Evolutionary conservation across 2,888 invertebrate genomes (phyloP), one percentile per base, ranked within the genome.

Genomic region (Terebella lapidaria): DNA sequence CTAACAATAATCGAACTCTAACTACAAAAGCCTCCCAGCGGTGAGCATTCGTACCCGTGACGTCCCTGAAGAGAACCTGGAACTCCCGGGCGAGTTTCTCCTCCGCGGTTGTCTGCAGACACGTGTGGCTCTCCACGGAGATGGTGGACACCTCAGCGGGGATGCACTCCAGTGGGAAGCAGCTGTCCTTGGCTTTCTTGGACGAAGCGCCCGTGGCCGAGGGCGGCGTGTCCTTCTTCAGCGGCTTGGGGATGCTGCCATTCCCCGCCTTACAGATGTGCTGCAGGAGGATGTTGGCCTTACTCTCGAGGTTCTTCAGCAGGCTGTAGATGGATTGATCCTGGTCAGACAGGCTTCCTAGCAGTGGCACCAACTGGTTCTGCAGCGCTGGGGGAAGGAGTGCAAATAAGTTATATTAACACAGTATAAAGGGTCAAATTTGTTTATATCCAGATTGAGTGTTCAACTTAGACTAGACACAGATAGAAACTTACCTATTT

Each of bases 251-350:
- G 29, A 74, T 67, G 57, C 69, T 67, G 3, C 74, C 74, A 57
- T 74, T 74, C 18, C 72, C 73, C n/a, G 72, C 71, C 54, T 73
- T 74, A 56, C 68, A 69, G 25, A 74, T 67, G 58, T 72, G 73
- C 56, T 71, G 69, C 30, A 74, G 63, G 52, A 74, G 62, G 47
- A 70, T 47, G 2, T 64, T 70, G 5, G 74, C 74, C 42, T 35
- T 35, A 15, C 42, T 35, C n/a, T 35, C 42, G n/a, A 35, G 42
- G n/a, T n/a, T 62, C 27, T 67, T 65, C 45, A 75, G 60, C 24
- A 72, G 65, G 45, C 68, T 63, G 55, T 71, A 71, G 25, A 74
- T 46, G 22, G 73, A 75, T 56, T 60, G 49, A 2, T 58, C 53
- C 57, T 75, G 75, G 47, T 70, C 66, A 5, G 70, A 61, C 54